Percentiles rank a stretch among this genome's conserved stretches.
Evolutionary conservation across 2,888 invertebrate genomes (phyloP).

Genomic region (Syrphus vitripennis): DNA sequence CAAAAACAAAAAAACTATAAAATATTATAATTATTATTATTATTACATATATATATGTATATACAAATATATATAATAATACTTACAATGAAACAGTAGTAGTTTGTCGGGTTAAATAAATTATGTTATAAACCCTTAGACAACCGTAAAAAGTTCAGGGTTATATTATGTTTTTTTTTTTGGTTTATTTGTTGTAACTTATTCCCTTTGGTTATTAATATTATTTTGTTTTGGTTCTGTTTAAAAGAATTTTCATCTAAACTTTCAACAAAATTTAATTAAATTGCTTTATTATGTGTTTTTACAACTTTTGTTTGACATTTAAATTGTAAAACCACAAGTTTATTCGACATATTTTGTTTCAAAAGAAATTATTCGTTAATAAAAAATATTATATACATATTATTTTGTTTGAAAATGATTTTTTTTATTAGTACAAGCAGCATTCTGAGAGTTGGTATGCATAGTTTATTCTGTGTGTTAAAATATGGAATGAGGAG

Average conservation of each 20-base stretch:
- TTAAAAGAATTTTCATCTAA: neutral
- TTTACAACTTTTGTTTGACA: neutral
- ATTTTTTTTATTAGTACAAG: neutral
- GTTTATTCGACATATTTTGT: neutral
- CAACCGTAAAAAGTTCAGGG: constrained; percentile 13
- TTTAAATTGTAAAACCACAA: neutral
- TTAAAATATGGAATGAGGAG: neutral
- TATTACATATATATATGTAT: neutral
- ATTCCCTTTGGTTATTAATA: neutral
- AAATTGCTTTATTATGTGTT: neutral
- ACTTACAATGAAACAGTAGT: constrained; percentile 11
- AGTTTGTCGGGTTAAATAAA: neutral
- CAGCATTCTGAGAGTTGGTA: neutral
- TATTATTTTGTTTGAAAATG: neutral
- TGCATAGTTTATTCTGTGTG: neutral
- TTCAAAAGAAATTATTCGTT: neutral
- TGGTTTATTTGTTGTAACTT: constrained; percentile 17
- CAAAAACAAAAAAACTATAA: constrained; percentile 16
- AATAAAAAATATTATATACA: neutral
- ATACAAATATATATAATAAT: neutral
- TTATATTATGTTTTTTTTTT: neutral
- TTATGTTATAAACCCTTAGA: neutral
- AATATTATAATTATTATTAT: neutral
- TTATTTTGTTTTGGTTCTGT: neutral
- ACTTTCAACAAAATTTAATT: neutral